A percentile compares a stretch with the other conserved stretches of the same genome.
phyloP scores from a whole-genome alignment of 2,888 invertebrate species.

The Rhaphigaster nebulosa region DNA sequence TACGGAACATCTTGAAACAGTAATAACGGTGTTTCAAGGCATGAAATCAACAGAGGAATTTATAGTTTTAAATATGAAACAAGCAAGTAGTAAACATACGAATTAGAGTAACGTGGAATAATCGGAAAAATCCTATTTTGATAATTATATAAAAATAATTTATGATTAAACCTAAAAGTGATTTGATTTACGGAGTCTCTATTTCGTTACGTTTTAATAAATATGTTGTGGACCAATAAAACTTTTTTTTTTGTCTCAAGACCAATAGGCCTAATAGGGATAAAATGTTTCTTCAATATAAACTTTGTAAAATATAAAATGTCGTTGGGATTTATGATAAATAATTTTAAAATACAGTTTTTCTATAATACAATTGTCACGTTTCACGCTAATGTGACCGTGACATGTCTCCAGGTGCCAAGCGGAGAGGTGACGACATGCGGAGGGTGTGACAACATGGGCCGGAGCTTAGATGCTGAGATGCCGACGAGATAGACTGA shows the following conservation, averaged over 20 bases:
- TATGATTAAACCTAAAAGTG: too few relatives aligned
- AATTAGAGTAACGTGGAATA: not conserved
- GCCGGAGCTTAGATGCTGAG: slow-evolving; percentile 3
- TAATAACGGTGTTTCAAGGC: not conserved
- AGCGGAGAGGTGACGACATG: not conserved
- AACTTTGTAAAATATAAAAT: too few relatives aligned
- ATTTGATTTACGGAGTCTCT: too few relatives aligned
- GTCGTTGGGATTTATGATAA: not conserved
- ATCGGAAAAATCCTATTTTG: too few relatives aligned
- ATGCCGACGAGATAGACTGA: slow-evolving; percentile 15
- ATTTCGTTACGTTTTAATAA: too few relatives aligned
- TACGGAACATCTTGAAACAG: not conserved
- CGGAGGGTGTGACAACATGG: slow-evolving; percentile 29
- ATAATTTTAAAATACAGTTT: not conserved
- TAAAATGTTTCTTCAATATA: too few relatives aligned
- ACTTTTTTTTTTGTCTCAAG: too few relatives aligned
- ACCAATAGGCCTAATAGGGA: too few relatives aligned
- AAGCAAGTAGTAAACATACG: not conserved
- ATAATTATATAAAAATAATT: too few relatives aligned
- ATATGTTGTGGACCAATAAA: too few relatives aligned
- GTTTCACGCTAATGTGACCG: not conserved
- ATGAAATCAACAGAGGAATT: not conserved
- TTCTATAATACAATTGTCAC: not conserved
- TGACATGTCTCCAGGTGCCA: not conserved
- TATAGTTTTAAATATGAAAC: not conserved